Percentiles rank a stretch among this genome's conserved stretches.
These are phyloP conservation scores for Lasioglossum morio DNA, from an alignment of 2,888 invertebrate species.

Conservation along the genomic window DNA sequence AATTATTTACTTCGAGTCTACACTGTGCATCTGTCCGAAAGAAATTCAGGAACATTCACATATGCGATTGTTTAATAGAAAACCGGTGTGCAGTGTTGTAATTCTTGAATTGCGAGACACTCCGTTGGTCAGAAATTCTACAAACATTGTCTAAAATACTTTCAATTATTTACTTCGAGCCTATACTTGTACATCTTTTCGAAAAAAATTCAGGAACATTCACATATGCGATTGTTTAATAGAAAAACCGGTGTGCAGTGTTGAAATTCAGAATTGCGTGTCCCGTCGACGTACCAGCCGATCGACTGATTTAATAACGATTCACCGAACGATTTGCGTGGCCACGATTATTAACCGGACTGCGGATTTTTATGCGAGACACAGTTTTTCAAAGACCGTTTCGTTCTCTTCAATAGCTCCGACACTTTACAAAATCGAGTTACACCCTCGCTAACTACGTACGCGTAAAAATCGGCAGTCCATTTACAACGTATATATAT, in stretches of 20 bases:
- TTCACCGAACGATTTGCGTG: not conserved
- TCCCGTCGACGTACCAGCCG: not conserved
- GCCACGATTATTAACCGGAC: constrained; percentile 32
- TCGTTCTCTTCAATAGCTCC: not conserved
- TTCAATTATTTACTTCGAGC: no score
- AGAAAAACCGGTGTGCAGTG: not conserved
- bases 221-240: not conserved
- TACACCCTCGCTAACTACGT: not conserved
- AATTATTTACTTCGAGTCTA: not conserved
- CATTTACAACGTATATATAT: constrained; percentile 23
- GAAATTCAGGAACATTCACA: not conserved
- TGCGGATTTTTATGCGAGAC: not conserved
- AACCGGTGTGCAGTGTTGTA: no score
- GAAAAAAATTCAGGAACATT: not conserved
- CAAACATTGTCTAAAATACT: no score
- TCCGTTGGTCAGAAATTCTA: no score
- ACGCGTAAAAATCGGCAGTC: not conserved
- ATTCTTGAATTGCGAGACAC: no score
- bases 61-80: not conserved
- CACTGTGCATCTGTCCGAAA: not conserved
- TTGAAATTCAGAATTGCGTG: not conserved
- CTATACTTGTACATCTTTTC: no score
- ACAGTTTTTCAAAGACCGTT: not conserved
- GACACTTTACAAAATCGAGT: not conserved
- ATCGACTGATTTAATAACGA: not conserved